Evolutionary conservation across 2,113 vertebrate species (phyloP).

Genomic region (Phoenicopterus ruber): DNA sequence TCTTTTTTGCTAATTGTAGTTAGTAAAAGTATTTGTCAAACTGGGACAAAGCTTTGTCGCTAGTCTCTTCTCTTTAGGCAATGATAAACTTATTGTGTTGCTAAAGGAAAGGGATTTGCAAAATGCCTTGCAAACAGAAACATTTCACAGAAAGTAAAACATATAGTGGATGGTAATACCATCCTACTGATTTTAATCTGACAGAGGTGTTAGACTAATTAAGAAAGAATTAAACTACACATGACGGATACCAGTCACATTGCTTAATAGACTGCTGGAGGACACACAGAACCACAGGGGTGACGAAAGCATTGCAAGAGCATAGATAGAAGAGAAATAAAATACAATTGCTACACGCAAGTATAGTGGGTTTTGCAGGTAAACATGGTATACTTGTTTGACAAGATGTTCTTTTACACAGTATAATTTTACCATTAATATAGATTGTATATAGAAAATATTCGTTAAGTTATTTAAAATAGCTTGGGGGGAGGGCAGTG

Average conservation of each 20-base stretch:
- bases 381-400: neutral
- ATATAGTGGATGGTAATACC: neutral
- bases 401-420: neutral
- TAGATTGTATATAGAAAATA: neutral
- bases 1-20: neutral
- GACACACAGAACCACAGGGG: neutral
- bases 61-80: neutral
- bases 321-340: neutral
- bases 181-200: neutral
- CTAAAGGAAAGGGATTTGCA: conserved; percentile 8
- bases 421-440: neutral
- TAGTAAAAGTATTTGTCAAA: neutral
- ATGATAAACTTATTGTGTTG: neutral
- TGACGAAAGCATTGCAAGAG: neutral
- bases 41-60: neutral
- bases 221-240: neutral
- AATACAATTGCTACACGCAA: neutral
- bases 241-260: neutral
- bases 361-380: neutral
- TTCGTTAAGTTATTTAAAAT: neutral
- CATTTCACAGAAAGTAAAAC: neutral
- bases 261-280: neutral
- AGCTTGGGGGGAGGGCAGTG: neutral
- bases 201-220: neutral
- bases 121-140: conserved; percentile 6